A percentile compares a stretch with the other conserved stretches of the same genome.
phyloP scores from a whole-genome alignment of 2,888 invertebrate species.

The Adelognathus sp. region DNA sequence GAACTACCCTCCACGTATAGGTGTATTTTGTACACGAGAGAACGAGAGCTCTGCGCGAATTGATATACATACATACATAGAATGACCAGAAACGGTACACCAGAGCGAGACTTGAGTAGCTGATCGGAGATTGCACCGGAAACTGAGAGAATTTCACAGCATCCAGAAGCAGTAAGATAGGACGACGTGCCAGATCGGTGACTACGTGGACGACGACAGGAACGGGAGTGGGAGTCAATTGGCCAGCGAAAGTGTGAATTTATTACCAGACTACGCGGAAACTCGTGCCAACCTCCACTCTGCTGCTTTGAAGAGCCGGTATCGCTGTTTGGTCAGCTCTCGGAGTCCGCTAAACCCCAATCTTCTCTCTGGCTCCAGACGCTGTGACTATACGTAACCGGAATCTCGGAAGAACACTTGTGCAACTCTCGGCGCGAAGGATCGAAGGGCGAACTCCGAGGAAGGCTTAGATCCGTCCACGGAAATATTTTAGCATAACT shows the following conservation, averaged over 20 bases:
- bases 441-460: neutral
- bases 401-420: too few species aligned
- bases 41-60: conserved; percentile 5
- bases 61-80: conserved; percentile 5
- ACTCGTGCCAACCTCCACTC: conserved; percentile 42
- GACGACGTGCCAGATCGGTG: conserved; percentile 16
- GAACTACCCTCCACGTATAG: neutral
- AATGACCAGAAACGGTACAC: conserved; percentile 2
- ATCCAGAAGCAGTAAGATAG: neutral
- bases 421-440: neutral
- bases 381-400: too few species aligned
- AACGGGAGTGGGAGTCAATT: conserved; percentile 66
- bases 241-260: conserved; percentile 69
- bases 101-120: conserved; percentile 59
- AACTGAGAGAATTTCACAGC: conserved; percentile 28
- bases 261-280: conserved; percentile 63
- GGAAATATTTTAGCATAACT: neutral
- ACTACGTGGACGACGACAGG: conserved; percentile 16
- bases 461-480: neutral
- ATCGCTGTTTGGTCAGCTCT: conserved; percentile 74
- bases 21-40: neutral
- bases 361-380: conserved; percentile 6
- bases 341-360: conserved; percentile 30
- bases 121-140: conserved; percentile 70
- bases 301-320: conserved; percentile 56